These are phyloP conservation scores for Hemicordylus capensis DNA, from an alignment of 2,113 vertebrate species.

Conservation along the genomic window DNA sequence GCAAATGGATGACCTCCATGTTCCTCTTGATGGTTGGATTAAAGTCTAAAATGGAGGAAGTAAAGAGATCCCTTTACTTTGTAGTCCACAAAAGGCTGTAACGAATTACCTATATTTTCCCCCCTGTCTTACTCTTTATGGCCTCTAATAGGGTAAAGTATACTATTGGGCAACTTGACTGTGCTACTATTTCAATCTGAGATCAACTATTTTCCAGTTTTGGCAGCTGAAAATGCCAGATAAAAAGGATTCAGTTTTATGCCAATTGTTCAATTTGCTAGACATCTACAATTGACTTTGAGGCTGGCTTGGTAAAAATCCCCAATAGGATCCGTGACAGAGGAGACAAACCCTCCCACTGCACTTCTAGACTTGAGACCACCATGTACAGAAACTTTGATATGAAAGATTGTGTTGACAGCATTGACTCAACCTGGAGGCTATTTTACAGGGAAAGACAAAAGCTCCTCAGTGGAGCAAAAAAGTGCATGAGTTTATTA, in stretches of 20 bases:
- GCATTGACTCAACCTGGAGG: constrained; percentile 1
- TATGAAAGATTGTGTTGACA: constrained; percentile 19
- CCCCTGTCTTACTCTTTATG: background rate
- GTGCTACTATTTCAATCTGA: background rate
- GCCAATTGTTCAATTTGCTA: constrained; percentile 1
- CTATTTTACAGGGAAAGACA: constrained; percentile 27
- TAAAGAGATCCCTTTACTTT: background rate
- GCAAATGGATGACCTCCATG: background rate
- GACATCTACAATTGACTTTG: constrained; percentile 10
- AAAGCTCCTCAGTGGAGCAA: constrained; percentile 7
- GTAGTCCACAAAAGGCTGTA: background rate
- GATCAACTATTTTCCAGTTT: background rate
- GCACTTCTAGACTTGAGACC: background rate
- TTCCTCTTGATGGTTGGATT: background rate
- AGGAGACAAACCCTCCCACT: background rate
- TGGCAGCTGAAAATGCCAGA: background rate
- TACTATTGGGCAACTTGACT: background rate
- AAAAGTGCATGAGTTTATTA: constrained; percentile 15
- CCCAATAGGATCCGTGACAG: background rate
- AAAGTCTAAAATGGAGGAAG: background rate
- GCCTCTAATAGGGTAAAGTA: constrained; percentile 9
- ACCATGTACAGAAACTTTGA: background rate
- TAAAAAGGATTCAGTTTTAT: constrained; percentile 13
- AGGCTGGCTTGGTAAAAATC: background rate
- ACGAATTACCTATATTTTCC: background rate